phyloP scores from a whole-genome alignment of 1,140 invertebrate genomes.

The Metaphire vulgaris region DNA sequence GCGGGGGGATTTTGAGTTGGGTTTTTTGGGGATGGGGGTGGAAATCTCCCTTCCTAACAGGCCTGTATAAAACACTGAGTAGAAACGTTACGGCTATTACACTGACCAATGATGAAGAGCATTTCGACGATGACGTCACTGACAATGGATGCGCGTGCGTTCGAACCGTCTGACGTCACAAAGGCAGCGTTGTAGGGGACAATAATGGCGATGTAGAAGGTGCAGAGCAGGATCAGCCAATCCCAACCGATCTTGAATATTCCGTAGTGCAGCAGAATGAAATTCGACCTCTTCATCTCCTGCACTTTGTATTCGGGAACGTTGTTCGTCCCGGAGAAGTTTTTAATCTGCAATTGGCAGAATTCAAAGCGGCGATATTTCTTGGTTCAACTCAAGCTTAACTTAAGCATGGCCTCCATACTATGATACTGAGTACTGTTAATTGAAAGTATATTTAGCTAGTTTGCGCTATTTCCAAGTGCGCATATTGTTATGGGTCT shows the following conservation, averaged over 20 bases:
- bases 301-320: constrained; percentile 87
- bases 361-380: too few relatives aligned
- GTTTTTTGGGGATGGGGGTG: too few relatives aligned
- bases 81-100: too few relatives aligned
- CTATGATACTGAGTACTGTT: too few relatives aligned
- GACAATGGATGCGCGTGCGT: constrained; percentile 63
- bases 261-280: constrained; percentile 61
- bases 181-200: constrained; percentile 52
- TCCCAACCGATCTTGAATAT: constrained; percentile 53
- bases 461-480: too few relatives aligned
- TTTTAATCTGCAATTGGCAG: constrained; percentile 62
- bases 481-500: too few relatives aligned
- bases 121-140: constrained; percentile 90
- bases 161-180: constrained; percentile 12
- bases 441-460: too few relatives aligned
- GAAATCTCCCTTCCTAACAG: too few relatives aligned
- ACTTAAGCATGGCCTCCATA: too few relatives aligned
- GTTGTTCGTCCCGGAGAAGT: constrained; percentile 68
- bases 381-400: too few relatives aligned
- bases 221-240: constrained; percentile 51
- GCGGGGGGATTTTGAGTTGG: too few relatives aligned
- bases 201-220: constrained; percentile 52
- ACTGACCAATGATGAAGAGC: constrained; percentile 81
- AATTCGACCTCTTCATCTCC: constrained; percentile 82
- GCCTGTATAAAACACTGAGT: too few relatives aligned